Conservation (phyloP, 1,140 invertebrate genomes). For the Leptonema lineaticorne region DNA sequence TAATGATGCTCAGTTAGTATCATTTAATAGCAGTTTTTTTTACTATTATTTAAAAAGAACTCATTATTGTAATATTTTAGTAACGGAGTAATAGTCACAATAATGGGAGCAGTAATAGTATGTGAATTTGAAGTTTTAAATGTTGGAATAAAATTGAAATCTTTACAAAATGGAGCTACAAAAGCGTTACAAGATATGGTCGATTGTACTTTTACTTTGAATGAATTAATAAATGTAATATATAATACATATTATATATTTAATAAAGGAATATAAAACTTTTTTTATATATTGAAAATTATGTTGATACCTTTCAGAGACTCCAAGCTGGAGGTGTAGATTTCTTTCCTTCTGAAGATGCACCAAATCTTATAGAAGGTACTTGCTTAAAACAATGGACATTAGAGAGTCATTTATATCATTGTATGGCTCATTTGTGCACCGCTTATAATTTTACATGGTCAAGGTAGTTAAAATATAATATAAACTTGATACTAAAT, state of each 20-base stretch:
- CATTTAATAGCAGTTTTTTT: too few relatives aligned
- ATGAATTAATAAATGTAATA: conserved; percentile 27
- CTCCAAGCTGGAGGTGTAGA: conserved; percentile 77
- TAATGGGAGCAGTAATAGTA: conserved; percentile 38
- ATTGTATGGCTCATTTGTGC: conserved; percentile 77
- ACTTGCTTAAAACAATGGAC: conserved; percentile 71
- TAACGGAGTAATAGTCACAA: conserved; percentile 32
- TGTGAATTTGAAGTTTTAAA: conserved; percentile 33
- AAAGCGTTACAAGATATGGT: conserved; percentile 37
- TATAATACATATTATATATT: neutral
- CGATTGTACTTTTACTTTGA: conserved; percentile 23
- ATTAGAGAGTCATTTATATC: conserved; percentile 77
- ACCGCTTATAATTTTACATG: conserved; percentile 81
- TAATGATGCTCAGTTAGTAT: conserved; percentile 46
- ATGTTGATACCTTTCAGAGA: conserved; percentile 54
- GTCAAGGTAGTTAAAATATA: conserved; percentile 57
- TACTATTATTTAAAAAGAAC: too few relatives aligned
- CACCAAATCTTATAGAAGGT: conserved; percentile 78
- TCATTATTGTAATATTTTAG: conserved; percentile 24
- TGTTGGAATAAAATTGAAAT: conserved; percentile 31
- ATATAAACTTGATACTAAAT: neutral
- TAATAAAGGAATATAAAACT: neutral
- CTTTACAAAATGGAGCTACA: conserved; percentile 39
- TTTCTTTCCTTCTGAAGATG: conserved; percentile 86
- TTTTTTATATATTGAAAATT: neutral